Percentiles rank a stretch among this genome's conserved stretches.
phyloP scores from a whole-genome alignment of 1,140 invertebrate genomes.

The Aphidius gifuensis region DNA sequence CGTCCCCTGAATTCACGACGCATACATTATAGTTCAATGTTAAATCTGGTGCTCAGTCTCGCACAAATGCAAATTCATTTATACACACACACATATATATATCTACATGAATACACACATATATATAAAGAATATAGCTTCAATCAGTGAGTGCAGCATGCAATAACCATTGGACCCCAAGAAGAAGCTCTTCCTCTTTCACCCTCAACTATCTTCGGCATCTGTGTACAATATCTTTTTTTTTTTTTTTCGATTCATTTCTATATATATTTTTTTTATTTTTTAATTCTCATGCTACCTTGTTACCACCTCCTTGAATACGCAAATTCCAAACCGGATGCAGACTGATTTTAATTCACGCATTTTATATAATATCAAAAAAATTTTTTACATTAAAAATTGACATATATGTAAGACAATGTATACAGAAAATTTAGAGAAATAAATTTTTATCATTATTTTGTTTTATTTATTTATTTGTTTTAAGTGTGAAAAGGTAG shows the following conservation, averaged over 20 bases:
- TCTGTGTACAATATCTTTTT: conserved; percentile 14
- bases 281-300: neutral
- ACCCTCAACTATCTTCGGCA: conserved; percentile 27
- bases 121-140: conserved; percentile 21
- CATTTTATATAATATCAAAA: too few relatives aligned
- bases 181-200: neutral
- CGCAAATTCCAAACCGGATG: neutral
- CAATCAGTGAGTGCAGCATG: conserved; percentile 26
- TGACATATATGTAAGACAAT: too few relatives aligned
- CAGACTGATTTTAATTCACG: too few relatives aligned
- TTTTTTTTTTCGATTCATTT: neutral
- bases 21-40: conserved; percentile 43
- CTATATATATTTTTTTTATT: conserved; percentile 16
- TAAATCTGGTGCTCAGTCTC: too few relatives aligned
- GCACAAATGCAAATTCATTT: too few relatives aligned
- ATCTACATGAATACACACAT: neutral
- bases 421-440: too few relatives aligned
- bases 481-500: too few relatives aligned
- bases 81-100: too few relatives aligned
- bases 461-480: too few relatives aligned
- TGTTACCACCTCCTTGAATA: neutral
- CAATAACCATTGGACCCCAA: conserved; percentile 1
- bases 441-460: too few relatives aligned
- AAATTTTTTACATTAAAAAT: too few relatives aligned
- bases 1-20: conserved; percentile 47